phyloP scores from a whole-genome alignment of 1,140 invertebrate genomes.

The Bilobella aurantiaca region DNA sequence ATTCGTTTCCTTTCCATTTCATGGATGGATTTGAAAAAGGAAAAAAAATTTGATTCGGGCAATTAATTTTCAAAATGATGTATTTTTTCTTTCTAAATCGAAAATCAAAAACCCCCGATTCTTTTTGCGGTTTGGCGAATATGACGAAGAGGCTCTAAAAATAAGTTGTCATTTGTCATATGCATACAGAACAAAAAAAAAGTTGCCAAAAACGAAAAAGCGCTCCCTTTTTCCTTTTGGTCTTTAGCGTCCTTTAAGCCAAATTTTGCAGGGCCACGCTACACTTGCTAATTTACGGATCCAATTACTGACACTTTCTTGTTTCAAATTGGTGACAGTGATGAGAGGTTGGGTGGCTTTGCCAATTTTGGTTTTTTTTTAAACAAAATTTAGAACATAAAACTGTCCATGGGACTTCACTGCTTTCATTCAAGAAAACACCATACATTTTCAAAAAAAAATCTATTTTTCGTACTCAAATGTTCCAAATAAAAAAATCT shows the following conservation, averaged over 20 bases:
- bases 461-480: no score
- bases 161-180: background rate
- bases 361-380: background rate
- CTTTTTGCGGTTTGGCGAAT: no score
- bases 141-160: background rate
- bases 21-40: no score
- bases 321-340: background rate
- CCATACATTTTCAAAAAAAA: no score
- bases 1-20: no score
- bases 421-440: background rate
- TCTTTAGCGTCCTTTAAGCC: background rate
- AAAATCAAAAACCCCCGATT: background rate
- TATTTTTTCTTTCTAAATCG: background rate
- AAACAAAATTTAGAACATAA: background rate
- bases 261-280: background rate
- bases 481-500: no score
- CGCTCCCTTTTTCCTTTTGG: background rate
- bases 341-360: background rate
- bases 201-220: background rate
- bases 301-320: background rate
- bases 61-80: no score
- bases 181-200: background rate
- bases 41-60: no score
- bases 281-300: background rate
- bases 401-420: no score